phyloP scores from a whole-genome alignment of 1,140 invertebrate genomes.

The Temnothorax nylanderi region DNA sequence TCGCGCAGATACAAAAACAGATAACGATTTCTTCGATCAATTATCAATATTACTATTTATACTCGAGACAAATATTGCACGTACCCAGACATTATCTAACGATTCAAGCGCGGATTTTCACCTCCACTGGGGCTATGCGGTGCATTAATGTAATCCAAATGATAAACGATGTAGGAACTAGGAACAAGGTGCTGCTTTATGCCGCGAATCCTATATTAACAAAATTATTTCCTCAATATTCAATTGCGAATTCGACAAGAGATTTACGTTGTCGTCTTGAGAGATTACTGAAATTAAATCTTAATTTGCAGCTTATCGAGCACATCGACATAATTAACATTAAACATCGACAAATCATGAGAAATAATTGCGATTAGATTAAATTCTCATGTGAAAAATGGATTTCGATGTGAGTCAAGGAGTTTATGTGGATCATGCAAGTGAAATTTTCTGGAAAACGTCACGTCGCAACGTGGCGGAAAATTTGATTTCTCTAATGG shows the following conservation, averaged over 20 bases:
- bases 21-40: not conserved
- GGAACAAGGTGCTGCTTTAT: not conserved
- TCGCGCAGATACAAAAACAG: not conserved
- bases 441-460: conserved; percentile 47
- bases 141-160: conserved; percentile 48
- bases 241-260: conserved; percentile 9
- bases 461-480: conserved; percentile 31
- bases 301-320: not conserved
- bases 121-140: not conserved
- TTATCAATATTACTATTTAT: conserved; percentile 25
- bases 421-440: conserved; percentile 21
- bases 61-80: conserved; percentile 21
- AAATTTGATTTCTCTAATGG: conserved; percentile 60
- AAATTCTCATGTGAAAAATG: not conserved
- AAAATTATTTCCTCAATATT: conserved; percentile 47
- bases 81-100: conserved; percentile 25
- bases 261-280: not conserved
- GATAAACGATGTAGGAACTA: conserved; percentile 21
- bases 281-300: not conserved
- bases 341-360: not conserved
- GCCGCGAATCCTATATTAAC: conserved; percentile 13
- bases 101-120: conserved; percentile 26
- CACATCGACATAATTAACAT: not conserved
- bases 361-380: not conserved
- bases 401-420: not conserved